Evolutionary conservation across 1,140 invertebrate genomes (phyloP), one percentile per base, ranked within the genome.

Genomic region (Drosophila bocqueti): DNA sequence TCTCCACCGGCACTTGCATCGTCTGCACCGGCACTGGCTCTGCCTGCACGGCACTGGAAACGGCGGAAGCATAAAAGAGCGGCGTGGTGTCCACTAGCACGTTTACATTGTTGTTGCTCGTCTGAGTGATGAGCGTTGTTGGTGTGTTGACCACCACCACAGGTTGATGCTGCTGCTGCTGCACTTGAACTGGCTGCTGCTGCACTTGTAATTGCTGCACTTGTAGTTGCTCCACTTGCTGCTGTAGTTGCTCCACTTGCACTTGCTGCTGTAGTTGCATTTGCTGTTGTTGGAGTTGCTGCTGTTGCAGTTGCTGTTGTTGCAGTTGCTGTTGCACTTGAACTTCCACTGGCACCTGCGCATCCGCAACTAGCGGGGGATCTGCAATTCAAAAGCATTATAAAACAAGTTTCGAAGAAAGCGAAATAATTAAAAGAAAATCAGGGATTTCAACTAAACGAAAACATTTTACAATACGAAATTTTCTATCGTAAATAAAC

Each of bases 11-110:
- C 21, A 24, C 26, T 7, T 11, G 16, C 16, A 31, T 6, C 2
- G 2, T 11, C n/a, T 54, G 50, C 11, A 36, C 31, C 7, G 50
- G 15, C 47, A 50, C 4, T 54, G 31, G 18, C 7, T 10, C 34
- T 40, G 54, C 21, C 21, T 24, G 52, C 18, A 55, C 52, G 15
- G 34, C 15, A 43, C 29, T 54, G 36, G 57, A 36, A 29, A 45
- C 18, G 24, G 50, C 52, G 24, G 69, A 60, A 11, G 74, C 65
- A 77, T 63, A 83, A 16, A 91, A 91, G 36, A 91, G 66, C 38
- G 86, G 67, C 11, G 82, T 87, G 36, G 76, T 57, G 68, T 92
- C 72, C 4, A 79, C 82, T 13, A 86, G 64, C 9, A 89, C 76
- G 58, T 87, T 86, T 4, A 89, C 63, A 5, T 68, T 63, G 7